Percentiles rank a stretch among this genome's conserved stretches.
phyloP scores from a whole-genome alignment of 1,140 invertebrate species.

The Drosophila sp. region DNA sequence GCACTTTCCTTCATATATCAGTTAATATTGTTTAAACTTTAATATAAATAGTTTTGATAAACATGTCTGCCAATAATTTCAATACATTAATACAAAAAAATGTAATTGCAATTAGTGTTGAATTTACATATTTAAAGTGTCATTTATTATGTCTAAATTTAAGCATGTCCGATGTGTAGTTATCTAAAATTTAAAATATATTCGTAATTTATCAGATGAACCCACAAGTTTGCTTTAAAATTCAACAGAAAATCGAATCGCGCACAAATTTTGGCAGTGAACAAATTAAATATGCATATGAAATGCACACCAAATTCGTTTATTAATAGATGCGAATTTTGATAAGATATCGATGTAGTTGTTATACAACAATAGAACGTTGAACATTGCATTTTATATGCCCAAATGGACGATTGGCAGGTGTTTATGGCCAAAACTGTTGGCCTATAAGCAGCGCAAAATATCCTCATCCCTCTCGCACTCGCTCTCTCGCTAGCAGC shows the following conservation, averaged over 20 bases:
- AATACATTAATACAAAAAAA: neutral
- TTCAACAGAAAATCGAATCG: constrained; percentile 20
- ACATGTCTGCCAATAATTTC: neutral
- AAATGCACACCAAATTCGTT: constrained; percentile 61
- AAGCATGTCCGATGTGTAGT: neutral
- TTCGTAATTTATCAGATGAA: constrained; percentile 15
- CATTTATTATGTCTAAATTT: constrained; percentile 3
- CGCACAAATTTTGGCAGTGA: neutral
- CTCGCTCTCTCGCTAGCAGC: constrained; percentile 5
- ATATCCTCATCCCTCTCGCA: too few relatives aligned
- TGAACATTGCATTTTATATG: constrained; percentile 59
- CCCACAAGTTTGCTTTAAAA: constrained; percentile 21
- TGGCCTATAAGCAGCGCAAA: constrained; percentile 3
- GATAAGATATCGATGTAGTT: constrained; percentile 36
- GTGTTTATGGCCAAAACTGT: constrained; percentile 46
- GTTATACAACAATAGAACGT: constrained; percentile 56
- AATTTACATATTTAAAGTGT: neutral
- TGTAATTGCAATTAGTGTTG: neutral
- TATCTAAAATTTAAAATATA: constrained; percentile 10
- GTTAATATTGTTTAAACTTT: too few relatives aligned
- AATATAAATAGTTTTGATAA: neutral
- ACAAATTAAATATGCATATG: constrained; percentile 72
- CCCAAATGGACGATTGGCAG: constrained; percentile 44
- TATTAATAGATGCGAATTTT: constrained; percentile 68
- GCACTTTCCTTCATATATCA: too few relatives aligned